Evolutionary conservation across 2,888 invertebrate species (phyloP), one percentile per base, ranked within the genome.

Genomic region (Aspidiotus destructor): DNA sequence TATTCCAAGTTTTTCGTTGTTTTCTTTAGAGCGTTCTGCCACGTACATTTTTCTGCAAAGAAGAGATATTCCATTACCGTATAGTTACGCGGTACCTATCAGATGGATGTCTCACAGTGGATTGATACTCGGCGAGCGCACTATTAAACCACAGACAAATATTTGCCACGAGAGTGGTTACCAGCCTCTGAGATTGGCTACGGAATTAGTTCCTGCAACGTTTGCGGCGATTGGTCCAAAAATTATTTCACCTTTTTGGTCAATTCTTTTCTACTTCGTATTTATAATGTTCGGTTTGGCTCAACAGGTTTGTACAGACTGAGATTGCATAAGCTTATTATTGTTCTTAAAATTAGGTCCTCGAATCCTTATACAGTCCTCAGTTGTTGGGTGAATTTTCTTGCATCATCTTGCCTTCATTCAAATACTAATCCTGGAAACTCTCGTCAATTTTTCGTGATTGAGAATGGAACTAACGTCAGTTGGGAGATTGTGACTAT

Each of bases 171-270:
- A 74, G 64, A 74, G 74, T 60, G 75, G 75, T 11, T 92, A 91
- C 79, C 92, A 92, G 77, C 89, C 86, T 0, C 77, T 93, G 69
- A 84, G 92, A 70, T 80, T 93, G 69, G 86, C 91, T 11, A 92
- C 91, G n/a, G 92, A 93, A 78, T 77, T 93, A n/a, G 87, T 92
- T 72, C 93, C 93, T 0, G 88, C 92, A 0, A 88, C 90, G 0
- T 80, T 92, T 41, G 89, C 91, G 0, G 80, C 88, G 40, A 78
- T 91, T 68, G 88, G 89, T 0, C 81, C 86, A 57, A 84, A 86
- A 69, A 82, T 85, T 76, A 79, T 93, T 7, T 91, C 92, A 0
- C 90, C 92, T 64, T 87, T 90, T 72, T 94, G 93, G 93, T 87
- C 90, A 0, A 87, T 90, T 10, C 81, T 92, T 61, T 89, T 92